Evolutionary conservation across 2,888 invertebrate species (phyloP), one percentile per base, ranked within the genome.

Genomic region (Timema podura): DNA sequence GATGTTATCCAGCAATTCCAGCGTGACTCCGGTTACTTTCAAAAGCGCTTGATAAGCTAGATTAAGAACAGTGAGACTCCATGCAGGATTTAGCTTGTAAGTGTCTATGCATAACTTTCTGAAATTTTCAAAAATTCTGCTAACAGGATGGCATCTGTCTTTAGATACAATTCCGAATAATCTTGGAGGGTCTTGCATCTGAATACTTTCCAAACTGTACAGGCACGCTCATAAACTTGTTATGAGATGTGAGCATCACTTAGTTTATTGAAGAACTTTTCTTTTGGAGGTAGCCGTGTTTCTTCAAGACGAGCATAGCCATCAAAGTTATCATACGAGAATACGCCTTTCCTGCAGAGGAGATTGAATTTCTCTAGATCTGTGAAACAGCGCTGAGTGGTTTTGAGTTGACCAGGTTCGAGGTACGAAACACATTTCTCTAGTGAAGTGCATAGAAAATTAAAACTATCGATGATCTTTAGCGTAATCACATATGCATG

Each of bases 51-150:
- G 44, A 30, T 44, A 16, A 11, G 5, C 13, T 6, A 11, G 45
- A 5, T 5, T 13, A 8, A 16, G 30, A 30, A 3, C 30, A 30
- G 61, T 15, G 5, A 6, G 13, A 30, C 13, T 15, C 30, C 16
- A 13, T 44, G 30, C 45, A 45, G 44, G 45, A 45, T 59, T 16
- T 10, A 16, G 61, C 13, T 45, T 10, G 13, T 61, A 61, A 30
- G 13, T 61, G 16, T 30, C 30, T 2, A 61, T 30, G 61, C 61
- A 61, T 30, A 61, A 2, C 10, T 13, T 7, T 10, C 61, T 30
- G 13, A 61, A 61, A 45, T 61, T 61, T 16, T 61, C 61, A 30
- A 61, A 61, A 11, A 61, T 45, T 61, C 61, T 6, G 61, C 61
- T 10, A 61, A 45, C 11, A 6, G 16, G 5, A 61, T 30, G 5